Evolutionary conservation across 2,113 vertebrate genomes (phyloP).

Genomic region (Sialia sialis): DNA sequence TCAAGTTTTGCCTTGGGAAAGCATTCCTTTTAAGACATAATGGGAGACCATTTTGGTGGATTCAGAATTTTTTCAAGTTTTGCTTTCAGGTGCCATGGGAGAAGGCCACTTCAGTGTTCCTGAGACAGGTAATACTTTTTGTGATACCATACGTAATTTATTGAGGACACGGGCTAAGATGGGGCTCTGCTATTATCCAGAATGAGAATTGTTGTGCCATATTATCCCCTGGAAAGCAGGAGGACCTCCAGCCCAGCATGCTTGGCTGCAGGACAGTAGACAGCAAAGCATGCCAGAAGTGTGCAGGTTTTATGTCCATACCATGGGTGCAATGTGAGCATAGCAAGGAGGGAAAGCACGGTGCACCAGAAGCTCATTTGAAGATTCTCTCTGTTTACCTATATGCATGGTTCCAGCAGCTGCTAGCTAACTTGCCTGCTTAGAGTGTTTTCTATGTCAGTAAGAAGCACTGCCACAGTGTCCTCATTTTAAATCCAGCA

Average conservation of each 20-base stretch:
- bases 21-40: background rate
- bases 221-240: background rate
- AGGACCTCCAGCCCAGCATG: background rate
- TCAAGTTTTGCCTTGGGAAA: background rate
- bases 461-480: background rate
- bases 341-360: background rate
- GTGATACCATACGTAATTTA: background rate
- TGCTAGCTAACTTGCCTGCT: background rate
- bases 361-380: fast-evolving
- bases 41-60: background rate
- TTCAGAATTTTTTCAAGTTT: background rate
- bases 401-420: background rate
- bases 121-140: background rate
- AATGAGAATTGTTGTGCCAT: fast-evolving
- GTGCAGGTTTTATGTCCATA: fast-evolving
- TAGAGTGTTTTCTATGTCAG: constrained; percentile 34
- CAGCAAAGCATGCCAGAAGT: background rate
- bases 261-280: fast-evolving
- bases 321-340: fast-evolving
- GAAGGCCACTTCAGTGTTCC: background rate
- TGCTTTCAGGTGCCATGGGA: background rate
- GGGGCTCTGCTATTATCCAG: background rate
- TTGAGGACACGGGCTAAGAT: fast-evolving
- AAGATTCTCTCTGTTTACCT: constrained; percentile 6
- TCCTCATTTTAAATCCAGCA: constrained; percentile 55